phyloP scores from a whole-genome alignment of 2,113 vertebrate species.

The Bungarus multicinctus region DNA sequence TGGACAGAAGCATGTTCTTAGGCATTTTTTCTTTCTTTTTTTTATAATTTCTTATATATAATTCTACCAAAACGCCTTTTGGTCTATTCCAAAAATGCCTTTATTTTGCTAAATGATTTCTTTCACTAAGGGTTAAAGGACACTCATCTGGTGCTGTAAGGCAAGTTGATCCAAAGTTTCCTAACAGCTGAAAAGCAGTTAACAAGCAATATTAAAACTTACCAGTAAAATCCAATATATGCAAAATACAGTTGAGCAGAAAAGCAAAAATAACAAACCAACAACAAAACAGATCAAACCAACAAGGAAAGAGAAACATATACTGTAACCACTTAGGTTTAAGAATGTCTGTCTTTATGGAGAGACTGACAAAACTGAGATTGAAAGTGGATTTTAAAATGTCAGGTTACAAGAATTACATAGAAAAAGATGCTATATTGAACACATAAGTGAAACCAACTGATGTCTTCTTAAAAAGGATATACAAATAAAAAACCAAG shows the following conservation, averaged over 20 bases:
- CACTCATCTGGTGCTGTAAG: neutral
- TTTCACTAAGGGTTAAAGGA: neutral
- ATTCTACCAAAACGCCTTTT: no score
- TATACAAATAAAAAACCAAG: neutral
- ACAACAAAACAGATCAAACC: neutral
- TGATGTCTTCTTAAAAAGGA: no score
- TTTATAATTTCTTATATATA: neutral
- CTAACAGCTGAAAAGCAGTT: neutral
- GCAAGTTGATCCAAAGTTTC: neutral
- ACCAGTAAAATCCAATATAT: neutral
- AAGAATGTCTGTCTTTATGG: neutral
- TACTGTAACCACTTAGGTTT: neutral
- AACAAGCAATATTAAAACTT: neutral
- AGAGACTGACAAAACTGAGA: neutral
- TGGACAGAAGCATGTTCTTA: neutral
- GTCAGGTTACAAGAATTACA: neutral
- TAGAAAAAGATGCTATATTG: neutral
- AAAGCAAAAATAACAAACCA: neutral
- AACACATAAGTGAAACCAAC: neutral
- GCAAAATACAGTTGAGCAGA: neutral
- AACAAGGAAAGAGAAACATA: neutral
- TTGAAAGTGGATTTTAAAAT: neutral
- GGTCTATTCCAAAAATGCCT: neutral
- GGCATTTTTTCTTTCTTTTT: neutral
- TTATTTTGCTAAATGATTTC: neutral